Conservation (phyloP, 1,140 invertebrate species). For the Asobara japonica region DNA sequence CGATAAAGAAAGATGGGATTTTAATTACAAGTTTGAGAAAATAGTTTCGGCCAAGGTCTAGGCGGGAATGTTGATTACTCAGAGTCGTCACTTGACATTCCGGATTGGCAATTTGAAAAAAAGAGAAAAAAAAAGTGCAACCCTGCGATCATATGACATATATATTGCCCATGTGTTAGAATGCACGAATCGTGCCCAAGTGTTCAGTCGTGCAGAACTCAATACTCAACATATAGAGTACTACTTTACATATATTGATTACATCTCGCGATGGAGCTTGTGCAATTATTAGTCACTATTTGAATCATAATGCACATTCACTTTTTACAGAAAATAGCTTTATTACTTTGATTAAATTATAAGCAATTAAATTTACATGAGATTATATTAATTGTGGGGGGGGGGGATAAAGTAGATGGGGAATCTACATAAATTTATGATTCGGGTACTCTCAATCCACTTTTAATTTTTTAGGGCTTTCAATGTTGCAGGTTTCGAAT, state of each 20-base stretch:
- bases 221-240: background rate
- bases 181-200: background rate
- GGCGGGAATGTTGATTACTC: slow-evolving; percentile 11
- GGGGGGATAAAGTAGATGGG: too few species aligned
- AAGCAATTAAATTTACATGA: too few species aligned
- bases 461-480: too few species aligned
- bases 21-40: slow-evolving; percentile 10
- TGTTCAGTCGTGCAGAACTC: background rate
- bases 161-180: background rate
- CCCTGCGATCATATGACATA: background rate
- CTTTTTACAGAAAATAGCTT: too few species aligned
- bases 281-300: background rate
- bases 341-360: background rate
- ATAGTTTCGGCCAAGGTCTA: slow-evolving; percentile 5
- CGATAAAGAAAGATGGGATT: background rate
- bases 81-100: background rate
- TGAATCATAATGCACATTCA: background rate
- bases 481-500: too few species aligned
- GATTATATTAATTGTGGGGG: too few species aligned
- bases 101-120: background rate
- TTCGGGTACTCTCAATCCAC: too few species aligned
- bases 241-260: background rate
- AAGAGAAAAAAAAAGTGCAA: background rate
- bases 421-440: too few species aligned
- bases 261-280: background rate